phyloP scores from a whole-genome alignment of 2,113 vertebrate genomes.

The Ochotona curzoniae region DNA sequence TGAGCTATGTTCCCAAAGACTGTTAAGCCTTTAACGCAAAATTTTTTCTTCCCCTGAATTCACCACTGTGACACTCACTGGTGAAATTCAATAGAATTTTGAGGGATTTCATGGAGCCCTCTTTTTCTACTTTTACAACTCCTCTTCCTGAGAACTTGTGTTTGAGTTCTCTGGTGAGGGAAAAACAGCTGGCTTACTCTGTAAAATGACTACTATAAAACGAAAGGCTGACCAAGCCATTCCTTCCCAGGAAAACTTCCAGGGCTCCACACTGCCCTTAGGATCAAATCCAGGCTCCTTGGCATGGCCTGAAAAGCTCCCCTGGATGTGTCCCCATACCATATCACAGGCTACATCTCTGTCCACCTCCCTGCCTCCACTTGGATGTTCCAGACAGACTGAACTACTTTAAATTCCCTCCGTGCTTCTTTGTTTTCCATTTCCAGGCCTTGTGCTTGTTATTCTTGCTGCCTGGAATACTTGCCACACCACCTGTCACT shows the following conservation, averaged over 20 bases:
- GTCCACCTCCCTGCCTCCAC: background rate
- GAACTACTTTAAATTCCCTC: background rate
- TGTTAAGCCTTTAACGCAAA: background rate
- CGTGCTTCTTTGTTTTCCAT: background rate
- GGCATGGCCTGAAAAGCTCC: background rate
- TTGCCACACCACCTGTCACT: background rate
- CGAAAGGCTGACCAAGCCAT: background rate
- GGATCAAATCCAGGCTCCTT: background rate
- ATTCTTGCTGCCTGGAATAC: background rate
- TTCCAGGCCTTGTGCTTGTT: background rate
- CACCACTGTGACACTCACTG: background rate
- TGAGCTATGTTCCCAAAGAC: background rate
- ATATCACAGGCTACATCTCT: background rate
- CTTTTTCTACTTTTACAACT: background rate
- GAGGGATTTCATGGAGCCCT: background rate
- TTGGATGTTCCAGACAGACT: background rate
- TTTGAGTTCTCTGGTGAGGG: background rate
- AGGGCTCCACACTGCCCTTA: background rate
- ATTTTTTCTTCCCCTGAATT: background rate
- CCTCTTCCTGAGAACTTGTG: background rate
- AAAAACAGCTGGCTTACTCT: background rate
- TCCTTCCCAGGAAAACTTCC: constrained; percentile 3
- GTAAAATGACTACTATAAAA: background rate
- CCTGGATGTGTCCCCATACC: background rate
- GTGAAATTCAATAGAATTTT: constrained; percentile 15